Conservation (phyloP, 2,888 invertebrate species). For the Plebejus anna region DNA sequence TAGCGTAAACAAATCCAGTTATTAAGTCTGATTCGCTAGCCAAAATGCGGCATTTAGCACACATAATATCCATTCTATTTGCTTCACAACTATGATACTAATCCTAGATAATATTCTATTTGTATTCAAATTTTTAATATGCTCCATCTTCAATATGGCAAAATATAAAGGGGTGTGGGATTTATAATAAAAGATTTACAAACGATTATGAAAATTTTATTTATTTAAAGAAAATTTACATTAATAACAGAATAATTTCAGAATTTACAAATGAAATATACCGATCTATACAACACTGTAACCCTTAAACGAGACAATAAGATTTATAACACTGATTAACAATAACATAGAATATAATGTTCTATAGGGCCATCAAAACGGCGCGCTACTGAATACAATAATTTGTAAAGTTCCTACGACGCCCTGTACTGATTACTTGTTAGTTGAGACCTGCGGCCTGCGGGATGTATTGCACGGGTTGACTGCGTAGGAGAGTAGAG, state of each 20-base stretch:
- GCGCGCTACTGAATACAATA: constrained; percentile 61
- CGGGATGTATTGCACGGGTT: not conserved
- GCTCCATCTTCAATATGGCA: not conserved
- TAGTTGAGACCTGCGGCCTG: constrained; percentile 2
- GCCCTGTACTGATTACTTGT: constrained; percentile 32
- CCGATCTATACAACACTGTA: constrained; percentile 78
- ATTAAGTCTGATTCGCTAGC: too few relatives aligned
- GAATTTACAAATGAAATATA: constrained; percentile 76
- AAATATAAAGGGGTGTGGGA: not conserved
- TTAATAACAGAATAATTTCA: constrained; percentile 75
- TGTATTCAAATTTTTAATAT: not conserved
- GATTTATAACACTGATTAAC: constrained; percentile 78
- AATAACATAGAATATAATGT: constrained; percentile 70
- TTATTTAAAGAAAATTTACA: constrained; percentile 76
- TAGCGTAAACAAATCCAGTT: not conserved
- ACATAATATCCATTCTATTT: too few relatives aligned
- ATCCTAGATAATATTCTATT: too few relatives aligned
- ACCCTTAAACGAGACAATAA: constrained; percentile 78
- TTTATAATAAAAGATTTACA: constrained; percentile 60
- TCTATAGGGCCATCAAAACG: constrained; percentile 68
- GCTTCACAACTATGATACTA: too few relatives aligned
- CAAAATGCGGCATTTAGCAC: too few relatives aligned
- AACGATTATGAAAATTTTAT: constrained; percentile 80
- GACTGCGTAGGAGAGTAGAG: not conserved
- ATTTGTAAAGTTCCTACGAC: constrained; percentile 36